Evolutionary conservation across 2,797 vertebrate species (phyloP).

Genomic region (Anolis apletophallus): DNA sequence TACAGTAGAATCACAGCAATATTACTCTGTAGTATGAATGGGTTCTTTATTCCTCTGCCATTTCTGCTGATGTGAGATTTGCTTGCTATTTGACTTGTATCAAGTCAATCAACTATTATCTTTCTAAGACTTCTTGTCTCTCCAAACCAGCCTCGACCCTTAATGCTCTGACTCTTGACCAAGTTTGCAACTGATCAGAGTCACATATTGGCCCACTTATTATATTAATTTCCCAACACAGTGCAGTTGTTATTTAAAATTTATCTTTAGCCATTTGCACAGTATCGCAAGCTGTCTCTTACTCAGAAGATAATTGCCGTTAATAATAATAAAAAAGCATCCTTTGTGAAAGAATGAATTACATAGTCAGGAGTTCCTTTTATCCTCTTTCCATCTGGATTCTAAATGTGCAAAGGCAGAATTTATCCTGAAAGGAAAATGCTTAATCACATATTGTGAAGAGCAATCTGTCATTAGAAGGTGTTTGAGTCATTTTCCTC

Average conservation of each 20-base stretch:
- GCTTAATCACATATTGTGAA: constrained; percentile 8
- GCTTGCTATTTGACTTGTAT: neutral
- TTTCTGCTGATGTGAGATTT: constrained; percentile 3
- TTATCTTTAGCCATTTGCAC: constrained; percentile 10
- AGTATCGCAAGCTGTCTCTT: constrained; percentile 16
- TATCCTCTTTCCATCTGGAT: constrained; percentile 12
- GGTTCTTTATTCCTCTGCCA: neutral
- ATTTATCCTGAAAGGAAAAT: constrained; percentile 12
- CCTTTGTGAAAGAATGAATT: constrained; percentile 31
- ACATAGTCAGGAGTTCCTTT: constrained; percentile 4
- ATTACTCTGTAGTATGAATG: neutral
- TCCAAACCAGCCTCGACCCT: neutral
- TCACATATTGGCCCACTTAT: neutral
- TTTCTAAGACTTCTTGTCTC: neutral
- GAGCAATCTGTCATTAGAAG: neutral
- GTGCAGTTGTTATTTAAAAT: constrained; percentile 10
- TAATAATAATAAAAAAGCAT: constrained; percentile 24
- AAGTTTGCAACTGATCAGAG: neutral
- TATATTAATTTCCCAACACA: constrained; percentile 26
- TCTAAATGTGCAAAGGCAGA: neutral
- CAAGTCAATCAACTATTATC: neutral
- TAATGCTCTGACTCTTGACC: neutral
- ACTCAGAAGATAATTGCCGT: constrained; percentile 37
- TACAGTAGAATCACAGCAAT: too few relatives aligned
- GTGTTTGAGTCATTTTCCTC: neutral